Base-by-base conservation (phyloP, 2,888 invertebrate genomes). In the Ochlodes sylvanus region DNA sequence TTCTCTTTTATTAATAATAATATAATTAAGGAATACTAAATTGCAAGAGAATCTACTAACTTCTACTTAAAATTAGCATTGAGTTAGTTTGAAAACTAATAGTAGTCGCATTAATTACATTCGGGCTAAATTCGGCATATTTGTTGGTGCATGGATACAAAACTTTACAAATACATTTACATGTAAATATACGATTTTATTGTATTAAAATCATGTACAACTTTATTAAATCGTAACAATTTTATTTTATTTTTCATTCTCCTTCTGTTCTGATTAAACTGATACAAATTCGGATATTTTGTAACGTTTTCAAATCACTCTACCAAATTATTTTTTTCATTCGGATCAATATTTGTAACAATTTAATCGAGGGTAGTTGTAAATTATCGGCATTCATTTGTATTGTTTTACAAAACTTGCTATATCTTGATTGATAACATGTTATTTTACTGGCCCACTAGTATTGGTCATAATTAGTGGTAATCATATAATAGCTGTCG, bases 41-140 rank as follows among this genome's bases (percentile, higher is more conserved):
- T 87, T 88, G 89, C 86, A 87, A 88, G 88, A 88, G 86, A 89
- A 87, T 85, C 79, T 78, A 87, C 90, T 90, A 91, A 88, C 80
- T 80, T 79, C 91, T 92, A 92, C 89, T 84, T 89, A 86, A 87
- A 89, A 80, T 86, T 88, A 90, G 85, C 77, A 78, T 78, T 83
- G 83, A 83, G 78, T 82, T 84, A 83, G 77, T 81, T 80, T 75
- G 75, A 81, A 76, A 87, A 87, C 81, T 83, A 82, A 86, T 81
- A 75, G 74, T 76, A 80, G 75, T 75, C 76, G 79, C 78, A 79
- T 65, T 62, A 63, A 54, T 56, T 63, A 63, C 56, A 62, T 67
- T 50, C 58, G 42, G 56, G 44, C 62, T 47, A 63, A 42, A 54
- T 47, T 61, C 32, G 41, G 52, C 50, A 44, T 32, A 52, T 52